Evolutionary conservation across 2,797 vertebrate species (phyloP), one percentile per base, ranked within the genome.

Genomic region (Phataginus tricuspis): DNA sequence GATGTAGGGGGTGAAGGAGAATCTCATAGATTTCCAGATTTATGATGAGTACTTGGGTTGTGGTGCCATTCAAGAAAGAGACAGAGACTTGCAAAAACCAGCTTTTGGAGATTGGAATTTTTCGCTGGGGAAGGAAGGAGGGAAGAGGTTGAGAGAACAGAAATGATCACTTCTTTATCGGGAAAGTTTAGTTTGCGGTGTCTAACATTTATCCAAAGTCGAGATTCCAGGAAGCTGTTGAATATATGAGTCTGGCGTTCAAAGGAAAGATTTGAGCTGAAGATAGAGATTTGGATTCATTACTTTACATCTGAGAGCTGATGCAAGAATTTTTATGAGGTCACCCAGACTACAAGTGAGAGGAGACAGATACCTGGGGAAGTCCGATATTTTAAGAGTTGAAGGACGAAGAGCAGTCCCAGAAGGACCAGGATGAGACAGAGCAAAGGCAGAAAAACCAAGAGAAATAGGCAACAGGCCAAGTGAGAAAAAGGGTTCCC

Each of bases 11-110:
- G 15, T 77, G n/a, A 64, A 45, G 39, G 27, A 63, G 25, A 79
- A 29, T 49, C 55, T 84, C 78, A 25, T 25, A 71, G 11, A 15
- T 80, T 66, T 66, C 64, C 39, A 29, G 19, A 31, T 90, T 84
- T 80, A 57, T 0, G 4, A 42, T 93, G 42, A 53, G 7, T 63
- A 42, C 3, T 45, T 74, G 19, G 29, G 23, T 86, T 37, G 19
- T 86, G 53, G n/a, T 34, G 5, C 39, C 66, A 77, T 83, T 91
- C 92, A 94, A 69, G 55, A 90, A 92, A 94, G 4, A 85, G 55
- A 88, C 18, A 79, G 27, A 29, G 18, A n/a, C 29, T 94, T 75
- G 25, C 31, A 91, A 91, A 94, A 74, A 63, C 71, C 55, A 96
- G 15, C 15, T 61, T 87, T 69, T 59, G 5, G 53, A 25, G 34